A percentile compares a stretch with the other conserved stretches of the same genome.
Conservation (phyloP, 2,797 vertebrate genomes). For the Sebastes steindachneri region DNA sequence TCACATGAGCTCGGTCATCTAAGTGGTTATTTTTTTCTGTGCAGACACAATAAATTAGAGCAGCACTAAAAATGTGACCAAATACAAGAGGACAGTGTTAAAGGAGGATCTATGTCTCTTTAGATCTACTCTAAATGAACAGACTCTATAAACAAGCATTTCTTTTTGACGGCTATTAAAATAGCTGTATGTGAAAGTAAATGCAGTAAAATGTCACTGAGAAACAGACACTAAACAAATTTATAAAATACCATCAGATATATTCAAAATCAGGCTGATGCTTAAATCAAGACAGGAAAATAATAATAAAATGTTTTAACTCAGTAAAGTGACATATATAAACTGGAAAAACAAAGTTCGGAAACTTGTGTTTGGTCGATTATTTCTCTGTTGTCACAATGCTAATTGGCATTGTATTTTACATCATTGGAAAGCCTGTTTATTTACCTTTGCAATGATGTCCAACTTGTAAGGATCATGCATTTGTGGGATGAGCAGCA, state of each 20-base stretch:
- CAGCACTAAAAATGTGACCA: slow-evolving; percentile 9
- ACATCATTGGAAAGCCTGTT: no score
- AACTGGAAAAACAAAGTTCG: no score
- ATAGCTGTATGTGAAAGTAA: background rate
- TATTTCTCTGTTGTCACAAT: no score
- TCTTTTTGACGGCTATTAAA: background rate
- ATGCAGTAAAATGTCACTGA: background rate
- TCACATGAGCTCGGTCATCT: slow-evolving; percentile 20
- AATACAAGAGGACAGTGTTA: background rate
- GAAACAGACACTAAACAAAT: background rate
- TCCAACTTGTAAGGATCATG: no score
- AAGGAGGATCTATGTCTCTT: background rate
- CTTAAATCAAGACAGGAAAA: background rate
- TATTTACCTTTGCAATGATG: no score
- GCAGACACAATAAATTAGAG: slow-evolving; percentile 38
- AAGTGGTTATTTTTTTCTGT: slow-evolving; percentile 8
- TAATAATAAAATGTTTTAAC: background rate
- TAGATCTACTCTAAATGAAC: background rate
- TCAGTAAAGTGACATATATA: background rate
- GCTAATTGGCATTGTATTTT: no score
- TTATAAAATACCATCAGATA: background rate
- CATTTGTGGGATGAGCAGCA: no score
- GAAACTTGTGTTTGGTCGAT: no score
- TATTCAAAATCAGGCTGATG: slow-evolving; percentile 1
- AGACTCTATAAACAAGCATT: background rate